Evolutionary conservation across 2,113 vertebrate genomes (phyloP).

Genomic region (Eublepharis macularius): DNA sequence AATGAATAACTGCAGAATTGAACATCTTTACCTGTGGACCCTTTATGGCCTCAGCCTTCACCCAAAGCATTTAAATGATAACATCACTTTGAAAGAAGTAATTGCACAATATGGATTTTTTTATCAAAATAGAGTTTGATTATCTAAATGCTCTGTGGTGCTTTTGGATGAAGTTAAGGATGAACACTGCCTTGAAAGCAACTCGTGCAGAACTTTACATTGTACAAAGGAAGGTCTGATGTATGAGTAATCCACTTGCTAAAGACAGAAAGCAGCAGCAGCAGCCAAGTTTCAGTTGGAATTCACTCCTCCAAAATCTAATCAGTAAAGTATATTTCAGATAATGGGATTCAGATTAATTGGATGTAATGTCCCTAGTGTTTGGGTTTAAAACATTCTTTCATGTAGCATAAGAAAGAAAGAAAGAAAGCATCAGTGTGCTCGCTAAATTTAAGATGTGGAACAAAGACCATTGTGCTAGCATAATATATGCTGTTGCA

Average conservation of each 20-base stretch:
- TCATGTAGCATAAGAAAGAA: not conserved
- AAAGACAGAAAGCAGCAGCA: conserved; percentile 41
- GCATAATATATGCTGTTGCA: not conserved
- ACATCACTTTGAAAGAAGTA: conserved; percentile 42
- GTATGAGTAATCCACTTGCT: conserved; percentile 8
- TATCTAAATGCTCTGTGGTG: conserved; percentile 56
- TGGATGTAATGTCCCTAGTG: conserved; percentile 35
- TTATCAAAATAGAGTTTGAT: conserved; percentile 55
- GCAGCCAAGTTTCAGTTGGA: conserved; percentile 33
- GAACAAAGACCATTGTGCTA: not conserved
- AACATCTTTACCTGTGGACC: conserved; percentile 14
- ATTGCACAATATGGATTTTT: conserved; percentile 46
- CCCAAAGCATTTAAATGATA: conserved; percentile 46
- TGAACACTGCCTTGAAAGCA: conserved; percentile 51
- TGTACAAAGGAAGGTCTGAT: conserved; percentile 44
- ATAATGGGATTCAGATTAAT: conserved; percentile 52
- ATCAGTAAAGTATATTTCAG: conserved; percentile 41
- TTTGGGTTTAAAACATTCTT: conserved; percentile 33
- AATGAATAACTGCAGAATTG: conserved; percentile 10
- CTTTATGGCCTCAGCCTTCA: conserved; percentile 36
- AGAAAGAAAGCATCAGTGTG: not conserved
- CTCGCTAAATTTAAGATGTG: not conserved
- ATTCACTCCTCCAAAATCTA: conserved; percentile 43
- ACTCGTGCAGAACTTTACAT: conserved; percentile 41
- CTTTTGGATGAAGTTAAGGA: conserved; percentile 56